Evolutionary conservation across 37 sponge, comb jelly and placozoan genomes (phyloP), one percentile per base, ranked within the genome.

Genomic region (Chondrilla cf. caribensis): DNA sequence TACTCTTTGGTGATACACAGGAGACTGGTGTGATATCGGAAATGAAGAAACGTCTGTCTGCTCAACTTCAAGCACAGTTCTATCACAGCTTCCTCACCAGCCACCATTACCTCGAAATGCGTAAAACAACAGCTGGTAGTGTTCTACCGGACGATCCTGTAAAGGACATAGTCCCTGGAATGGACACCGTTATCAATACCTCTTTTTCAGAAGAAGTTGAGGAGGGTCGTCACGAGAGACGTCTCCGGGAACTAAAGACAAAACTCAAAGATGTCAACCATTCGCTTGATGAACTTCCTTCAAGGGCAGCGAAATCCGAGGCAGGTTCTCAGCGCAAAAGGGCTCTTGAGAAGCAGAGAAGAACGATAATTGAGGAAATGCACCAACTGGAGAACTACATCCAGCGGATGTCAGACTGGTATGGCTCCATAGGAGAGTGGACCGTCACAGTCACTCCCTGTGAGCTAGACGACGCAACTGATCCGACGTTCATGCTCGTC

Each of bases 351-450:
- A 87, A 71, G 40, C 84, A 81, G 15, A 15, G 79, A 31, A 59
- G 25, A 14, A 11, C 17, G 9, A 84, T 91, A 7, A 37, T 60
- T 11, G 80, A 78, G 0, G 88, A 88, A 58, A 87, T 91, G 14
- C 85, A 87, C 68, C 85, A 87, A 60, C 41, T 91, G 70, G 88
- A 91, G 67, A 77, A 87, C 72, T 91, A 91, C 82, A 85, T 87
- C 18, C 86, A 85, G 21, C 88, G 85, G 65, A 91, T 85, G 36
- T 88, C 85, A 65, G 86, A 91, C 47, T 91, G 88, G 88, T 91
- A 85, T 82, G 86, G 75, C 31, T 81, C 88, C 5, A 60, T 85
- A 9, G 92, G 92, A 0, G 54, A 87, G 58, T 91, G 92, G 92
- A 79, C 25, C 0, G 81, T 91, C 0, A 79, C 81, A 24, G 67